Percentiles rank a stretch among this genome's conserved stretches.
These are phyloP conservation scores for Panthera uncia DNA, from an alignment of 2,113 vertebrate genomes.

Conservation along the genomic window DNA sequence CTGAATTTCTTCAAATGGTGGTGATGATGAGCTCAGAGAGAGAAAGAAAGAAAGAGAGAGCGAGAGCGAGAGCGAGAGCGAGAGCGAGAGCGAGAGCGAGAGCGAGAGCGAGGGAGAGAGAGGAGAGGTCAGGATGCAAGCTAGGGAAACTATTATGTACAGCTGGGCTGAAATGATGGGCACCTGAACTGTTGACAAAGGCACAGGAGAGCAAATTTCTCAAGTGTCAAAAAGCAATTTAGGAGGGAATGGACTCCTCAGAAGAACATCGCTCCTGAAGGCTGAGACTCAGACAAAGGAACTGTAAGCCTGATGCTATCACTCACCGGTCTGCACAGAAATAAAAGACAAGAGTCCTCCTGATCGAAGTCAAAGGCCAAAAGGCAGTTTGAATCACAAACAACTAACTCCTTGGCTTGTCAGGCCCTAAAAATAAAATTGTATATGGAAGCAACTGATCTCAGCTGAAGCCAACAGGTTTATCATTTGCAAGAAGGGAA, in stretches of 20 bases:
- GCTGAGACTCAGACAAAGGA: neutral
- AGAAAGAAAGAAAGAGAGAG: neutral
- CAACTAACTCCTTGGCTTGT: neutral
- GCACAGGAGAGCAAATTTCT: neutral
- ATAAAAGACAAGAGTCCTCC: neutral
- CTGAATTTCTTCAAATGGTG: neutral
- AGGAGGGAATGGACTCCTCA: neutral
- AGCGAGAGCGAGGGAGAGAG: neutral
- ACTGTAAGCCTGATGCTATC: neutral
- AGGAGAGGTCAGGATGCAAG: neutral
- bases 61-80: too few relatives aligned
- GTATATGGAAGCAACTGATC: neutral
- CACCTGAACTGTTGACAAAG: neutral
- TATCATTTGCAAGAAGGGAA: neutral
- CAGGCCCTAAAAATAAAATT: neutral
- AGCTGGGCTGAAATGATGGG: neutral
- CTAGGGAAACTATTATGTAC: neutral
- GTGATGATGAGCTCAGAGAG: neutral
- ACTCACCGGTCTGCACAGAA: neutral
- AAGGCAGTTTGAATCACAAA: neutral
- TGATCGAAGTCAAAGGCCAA: neutral
- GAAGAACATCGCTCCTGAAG: constrained; percentile 5
- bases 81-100: too few relatives aligned
- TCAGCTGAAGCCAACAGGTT: neutral
- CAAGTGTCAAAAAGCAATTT: constrained; percentile 55